These are phyloP conservation scores for Tauraco erythrolophus DNA, from an alignment of 2,113 vertebrate species.

Conservation along the genomic window DNA sequence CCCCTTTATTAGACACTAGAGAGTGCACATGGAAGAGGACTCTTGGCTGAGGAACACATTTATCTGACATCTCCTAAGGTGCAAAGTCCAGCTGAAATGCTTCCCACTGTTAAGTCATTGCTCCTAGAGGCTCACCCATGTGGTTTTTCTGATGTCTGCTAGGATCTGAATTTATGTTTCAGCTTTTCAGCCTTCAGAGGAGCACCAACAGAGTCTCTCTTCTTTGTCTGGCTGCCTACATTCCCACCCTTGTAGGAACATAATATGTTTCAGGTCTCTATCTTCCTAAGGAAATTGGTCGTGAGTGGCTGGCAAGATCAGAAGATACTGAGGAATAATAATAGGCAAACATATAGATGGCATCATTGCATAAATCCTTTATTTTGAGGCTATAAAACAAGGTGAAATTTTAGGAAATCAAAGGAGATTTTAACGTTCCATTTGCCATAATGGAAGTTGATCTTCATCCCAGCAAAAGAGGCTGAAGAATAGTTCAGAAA, in stretches of 20 bases:
- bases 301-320: not conserved
- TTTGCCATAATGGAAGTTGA: not conserved
- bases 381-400: not conserved
- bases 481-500: not conserved
- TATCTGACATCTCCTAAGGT: slow-evolving; percentile 38
- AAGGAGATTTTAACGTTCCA: not conserved
- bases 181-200: not conserved
- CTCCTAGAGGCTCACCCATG: not conserved
- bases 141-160: not conserved
- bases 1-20: slow-evolving; percentile 23
- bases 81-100: slow-evolving; percentile 57
- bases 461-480: not conserved
- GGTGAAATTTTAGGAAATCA: not conserved
- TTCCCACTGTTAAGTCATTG: slow-evolving; percentile 60
- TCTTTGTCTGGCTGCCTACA: not conserved
- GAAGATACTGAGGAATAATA: not conserved
- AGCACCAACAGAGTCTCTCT: not conserved
- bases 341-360: not conserved
- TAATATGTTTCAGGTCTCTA: not conserved
- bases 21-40: slow-evolving; percentile 19
- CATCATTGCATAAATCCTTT: not conserved
- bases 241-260: not conserved
- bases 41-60: not conserved
- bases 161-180: not conserved
- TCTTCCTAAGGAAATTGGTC: not conserved